Conservation (phyloP, 2,888 invertebrate genomes). For the Drosophila maculinotata region DNA sequence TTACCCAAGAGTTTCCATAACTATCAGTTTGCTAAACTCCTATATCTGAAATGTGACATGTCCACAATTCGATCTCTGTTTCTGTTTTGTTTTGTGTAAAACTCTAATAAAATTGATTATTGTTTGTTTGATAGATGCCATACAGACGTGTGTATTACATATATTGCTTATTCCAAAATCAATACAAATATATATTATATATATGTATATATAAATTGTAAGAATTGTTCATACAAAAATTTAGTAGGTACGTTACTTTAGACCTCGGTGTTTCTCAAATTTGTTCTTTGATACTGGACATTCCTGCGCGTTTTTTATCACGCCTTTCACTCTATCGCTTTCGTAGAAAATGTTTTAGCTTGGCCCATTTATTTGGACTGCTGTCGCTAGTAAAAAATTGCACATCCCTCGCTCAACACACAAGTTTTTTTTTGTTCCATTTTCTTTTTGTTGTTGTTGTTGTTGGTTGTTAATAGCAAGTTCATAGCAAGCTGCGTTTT, state of each 20-base stretch:
- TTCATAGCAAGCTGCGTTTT: conserved; percentile 48
- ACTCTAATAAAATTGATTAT: conserved; percentile 80
- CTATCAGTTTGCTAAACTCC: conserved; percentile 12
- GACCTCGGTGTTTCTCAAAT: conserved; percentile 80
- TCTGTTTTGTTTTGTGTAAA: conserved; percentile 62
- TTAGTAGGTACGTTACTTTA: conserved; percentile 83
- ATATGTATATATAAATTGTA: conserved; percentile 77
- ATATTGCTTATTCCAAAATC: conserved; percentile 83
- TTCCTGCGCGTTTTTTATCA: conserved; percentile 34
- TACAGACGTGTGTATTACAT: conserved; percentile 71
- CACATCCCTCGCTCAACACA: conserved; percentile 30
- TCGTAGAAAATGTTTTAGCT: conserved; percentile 71
- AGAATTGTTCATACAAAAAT: conserved; percentile 82
- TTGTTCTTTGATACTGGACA: conserved; percentile 74
- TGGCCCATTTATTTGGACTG: conserved; percentile 26
- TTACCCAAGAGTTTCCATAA: conserved; percentile 7
- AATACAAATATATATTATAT: conserved; percentile 83
- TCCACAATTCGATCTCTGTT: conserved; percentile 13
- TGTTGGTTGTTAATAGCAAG: conserved; percentile 1
- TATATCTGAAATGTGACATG: conserved; percentile 1
- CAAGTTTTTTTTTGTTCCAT: conserved; percentile 11
- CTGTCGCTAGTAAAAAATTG: conserved; percentile 51
- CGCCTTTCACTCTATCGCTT: conserved; percentile 61
- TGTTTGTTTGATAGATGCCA: conserved; percentile 75
- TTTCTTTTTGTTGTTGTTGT: background rate